Evolutionary conservation across 2,113 vertebrate species (phyloP).

Genomic region (Oxyruncus cristatus): DNA sequence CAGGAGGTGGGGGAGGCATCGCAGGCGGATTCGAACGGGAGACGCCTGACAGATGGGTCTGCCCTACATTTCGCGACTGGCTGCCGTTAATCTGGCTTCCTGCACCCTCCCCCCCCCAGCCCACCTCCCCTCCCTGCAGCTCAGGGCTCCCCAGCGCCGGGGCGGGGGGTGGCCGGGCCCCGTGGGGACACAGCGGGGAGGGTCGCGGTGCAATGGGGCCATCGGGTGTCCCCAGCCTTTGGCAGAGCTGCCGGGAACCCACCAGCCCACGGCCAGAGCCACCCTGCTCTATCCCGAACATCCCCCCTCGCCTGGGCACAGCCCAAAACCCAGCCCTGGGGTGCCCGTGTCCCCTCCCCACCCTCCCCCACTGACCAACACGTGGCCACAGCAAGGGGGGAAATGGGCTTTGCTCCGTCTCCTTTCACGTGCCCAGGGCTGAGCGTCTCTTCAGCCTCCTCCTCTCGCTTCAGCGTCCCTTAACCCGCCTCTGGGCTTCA

Average conservation of each 20-base stretch:
- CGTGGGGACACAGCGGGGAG: background rate
- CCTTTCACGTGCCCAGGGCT: background rate
- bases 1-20: background rate
- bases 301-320: accelerated
- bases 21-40: background rate
- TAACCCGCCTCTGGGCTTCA: background rate
- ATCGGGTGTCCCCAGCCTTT: background rate
- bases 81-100: constrained; percentile 44
- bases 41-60: constrained; percentile 50
- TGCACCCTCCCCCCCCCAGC: background rate
- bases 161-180: background rate
- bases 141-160: background rate
- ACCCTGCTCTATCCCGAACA: accelerated
- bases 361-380: accelerated
- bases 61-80: constrained; percentile 36
- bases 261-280: accelerated
- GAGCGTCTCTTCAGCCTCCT: background rate
- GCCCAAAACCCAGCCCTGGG: background rate
- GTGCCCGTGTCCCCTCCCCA: background rate
- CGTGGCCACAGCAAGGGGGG: accelerated
- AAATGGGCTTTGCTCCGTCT: background rate
- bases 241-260: background rate
- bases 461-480: background rate
- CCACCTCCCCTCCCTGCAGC: background rate
- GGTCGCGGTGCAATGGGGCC: accelerated